These are phyloP conservation scores for Notoglanidium macrostoma DNA, from an alignment of 2,797 vertebrate genomes.

Conservation along the genomic window DNA sequence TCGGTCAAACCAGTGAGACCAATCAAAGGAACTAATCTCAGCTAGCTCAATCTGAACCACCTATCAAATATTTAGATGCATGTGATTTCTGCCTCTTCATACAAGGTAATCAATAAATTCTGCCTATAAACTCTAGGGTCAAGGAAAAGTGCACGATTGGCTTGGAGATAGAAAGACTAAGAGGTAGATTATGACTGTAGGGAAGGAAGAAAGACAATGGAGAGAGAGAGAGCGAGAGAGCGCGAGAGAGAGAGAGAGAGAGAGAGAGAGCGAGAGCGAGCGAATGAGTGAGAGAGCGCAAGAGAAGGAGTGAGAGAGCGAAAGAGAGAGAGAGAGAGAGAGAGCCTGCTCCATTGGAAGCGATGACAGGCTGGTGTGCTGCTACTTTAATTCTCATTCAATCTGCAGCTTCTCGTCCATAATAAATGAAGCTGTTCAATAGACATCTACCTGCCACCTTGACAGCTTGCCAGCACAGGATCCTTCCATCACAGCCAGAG, in stretches of 20 bases:
- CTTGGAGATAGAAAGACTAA: constrained; percentile 30
- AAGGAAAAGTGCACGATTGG: constrained; percentile 27
- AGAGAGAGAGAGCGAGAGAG: constrained; percentile 2
- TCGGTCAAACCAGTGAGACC: constrained; percentile 31
- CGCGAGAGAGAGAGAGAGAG: neutral
- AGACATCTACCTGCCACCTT: constrained; percentile 55
- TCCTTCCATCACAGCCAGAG: constrained; percentile 18
- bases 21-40: constrained; percentile 40
- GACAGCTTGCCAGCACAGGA: constrained; percentile 40
- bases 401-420: constrained; percentile 43
- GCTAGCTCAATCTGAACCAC: constrained; percentile 36
- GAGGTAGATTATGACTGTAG: constrained; percentile 10
- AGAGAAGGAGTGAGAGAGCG: neutral
- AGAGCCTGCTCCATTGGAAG: constrained; percentile 41
- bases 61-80: constrained; percentile 59
- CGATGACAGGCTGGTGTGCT: constrained; percentile 34
- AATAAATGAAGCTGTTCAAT: constrained; percentile 59
- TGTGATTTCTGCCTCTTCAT: constrained; percentile 44
- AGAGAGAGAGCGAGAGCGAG: constrained; percentile 46
- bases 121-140: constrained; percentile 42
- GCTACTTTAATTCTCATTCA: constrained; percentile 54
- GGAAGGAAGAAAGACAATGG: constrained; percentile 45
- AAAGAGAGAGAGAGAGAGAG: neutral
- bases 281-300: neutral
- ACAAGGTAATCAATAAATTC: constrained; percentile 56